These are phyloP conservation scores for Sisyra nigra DNA, from an alignment of 2,888 invertebrate species.

Conservation along the genomic window DNA sequence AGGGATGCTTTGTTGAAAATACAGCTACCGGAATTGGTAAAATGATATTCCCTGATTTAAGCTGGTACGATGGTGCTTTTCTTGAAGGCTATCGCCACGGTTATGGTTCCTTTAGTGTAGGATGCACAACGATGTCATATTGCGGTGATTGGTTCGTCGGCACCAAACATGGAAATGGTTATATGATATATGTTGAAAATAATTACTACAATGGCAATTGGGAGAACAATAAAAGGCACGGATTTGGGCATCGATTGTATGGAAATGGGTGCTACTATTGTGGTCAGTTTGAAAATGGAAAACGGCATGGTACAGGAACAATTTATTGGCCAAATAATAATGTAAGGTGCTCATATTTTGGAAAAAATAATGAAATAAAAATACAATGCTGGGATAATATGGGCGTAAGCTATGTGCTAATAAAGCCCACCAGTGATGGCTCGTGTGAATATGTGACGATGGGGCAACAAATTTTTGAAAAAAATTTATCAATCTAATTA, in stretches of 20 bases:
- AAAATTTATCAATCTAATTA: too few relatives aligned
- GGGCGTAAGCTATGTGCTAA: not conserved
- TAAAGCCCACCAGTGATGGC: not conserved
- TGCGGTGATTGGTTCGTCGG: conserved; percentile 27
- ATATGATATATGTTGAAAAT: conserved; percentile 20
- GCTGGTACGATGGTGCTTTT: conserved; percentile 42
- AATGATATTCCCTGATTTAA: conserved; percentile 36
- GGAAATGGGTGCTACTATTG: conserved; percentile 34
- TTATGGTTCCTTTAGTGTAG: conserved; percentile 21
- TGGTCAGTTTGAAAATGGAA: conserved; percentile 35
- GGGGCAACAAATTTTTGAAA: too few relatives aligned
- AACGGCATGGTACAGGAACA: conserved; percentile 37
- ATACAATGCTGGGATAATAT: not conserved
- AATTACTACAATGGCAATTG: conserved; percentile 29
- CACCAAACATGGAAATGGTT: conserved; percentile 25
- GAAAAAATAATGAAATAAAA: not conserved
- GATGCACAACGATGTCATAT: conserved; percentile 20
- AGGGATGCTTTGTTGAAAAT: conserved; percentile 41
- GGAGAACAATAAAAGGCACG: conserved; percentile 26
- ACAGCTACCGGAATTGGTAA: conserved; percentile 35
- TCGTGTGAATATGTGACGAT: too few relatives aligned
- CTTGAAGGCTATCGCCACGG: conserved; percentile 33
- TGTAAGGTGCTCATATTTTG: conserved; percentile 23
- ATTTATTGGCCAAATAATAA: conserved; percentile 45
- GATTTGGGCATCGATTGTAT: conserved; percentile 36